Base-by-base conservation (phyloP, 2,113 vertebrate genomes). In the Notothenia coriiceps region DNA sequence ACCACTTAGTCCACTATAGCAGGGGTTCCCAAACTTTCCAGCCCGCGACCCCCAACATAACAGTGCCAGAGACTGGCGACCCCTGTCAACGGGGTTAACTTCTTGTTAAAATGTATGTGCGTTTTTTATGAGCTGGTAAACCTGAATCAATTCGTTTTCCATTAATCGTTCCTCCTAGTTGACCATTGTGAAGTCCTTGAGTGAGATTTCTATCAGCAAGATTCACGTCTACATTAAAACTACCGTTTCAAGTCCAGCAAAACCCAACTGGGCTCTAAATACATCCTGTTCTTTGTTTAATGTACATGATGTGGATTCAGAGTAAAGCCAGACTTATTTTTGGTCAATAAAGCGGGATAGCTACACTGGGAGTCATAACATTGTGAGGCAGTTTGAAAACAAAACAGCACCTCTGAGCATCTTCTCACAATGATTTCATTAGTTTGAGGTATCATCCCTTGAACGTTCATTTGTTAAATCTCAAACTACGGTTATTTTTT, bases 341-440 rank as follows among this genome's bases (percentile, higher is more conserved):
- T 13, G 10, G 57, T 43, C n/a, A 49, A 44, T 52, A 13, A 54
- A 62, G 33, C 15, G 43, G 60, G 55, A 67, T 33, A 70, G 14
- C 70, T 52, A 9, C 10, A 3, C 18, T 55, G 50, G 33, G 43
- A 71, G 20, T 68, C 29, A 55, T 67, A 35, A 54, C 52, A 80
- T n/a, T 54, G 12, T 47, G 14, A 8, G 6, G 35, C 18, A 17
- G 20, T 67, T 70, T 29, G 22, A 59, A 59, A 57, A 29, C 46
- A 65, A 52, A 68, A 67, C 47, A 64, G 47, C 59, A 50, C 70
- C 13, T 70, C 25, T 56, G 70, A 62, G 64, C 61, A 11, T 20
- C 47, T 73, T 59, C 70, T 46, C 44, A 14, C 49, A 51, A 66
- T 70, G 65, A 40, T 35, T 10, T 13, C 25, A 44, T 81, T 77